Percentiles rank a stretch among this genome's conserved stretches.
Evolutionary conservation across 2,113 vertebrate species (phyloP).

Genomic region (Elgaria multicarinata): DNA sequence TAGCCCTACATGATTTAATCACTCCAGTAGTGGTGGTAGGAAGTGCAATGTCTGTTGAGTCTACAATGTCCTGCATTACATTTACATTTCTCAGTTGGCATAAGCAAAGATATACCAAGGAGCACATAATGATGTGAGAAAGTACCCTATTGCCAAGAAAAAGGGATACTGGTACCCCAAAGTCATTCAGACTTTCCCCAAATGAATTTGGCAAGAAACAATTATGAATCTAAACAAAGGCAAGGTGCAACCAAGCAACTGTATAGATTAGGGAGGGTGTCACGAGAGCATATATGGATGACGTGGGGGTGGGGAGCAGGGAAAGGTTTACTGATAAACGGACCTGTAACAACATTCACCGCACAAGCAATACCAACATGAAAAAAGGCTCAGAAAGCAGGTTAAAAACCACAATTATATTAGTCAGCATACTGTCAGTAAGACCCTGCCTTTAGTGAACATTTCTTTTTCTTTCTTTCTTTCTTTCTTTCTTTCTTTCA

Average conservation of each 20-base stretch:
- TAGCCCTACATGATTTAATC: not conserved
- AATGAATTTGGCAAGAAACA: not conserved
- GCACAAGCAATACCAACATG: not conserved
- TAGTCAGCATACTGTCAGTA: too few species aligned
- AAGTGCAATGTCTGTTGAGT: not conserved
- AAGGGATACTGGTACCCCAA: not conserved
- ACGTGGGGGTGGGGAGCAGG: not conserved
- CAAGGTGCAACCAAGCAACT: not conserved
- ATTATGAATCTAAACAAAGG: not conserved
- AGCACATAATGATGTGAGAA: not conserved
- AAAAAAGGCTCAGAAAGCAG: not conserved
- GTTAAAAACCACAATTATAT: not conserved
- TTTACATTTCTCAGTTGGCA: not conserved
- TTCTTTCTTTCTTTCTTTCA: too few species aligned
- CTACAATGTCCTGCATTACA: not conserved
- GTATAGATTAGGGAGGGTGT: not conserved
- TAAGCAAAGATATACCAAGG: not conserved
- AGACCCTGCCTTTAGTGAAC: too few species aligned
- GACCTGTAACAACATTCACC: not conserved
- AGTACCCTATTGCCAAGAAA: not conserved
- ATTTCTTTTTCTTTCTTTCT: too few species aligned
- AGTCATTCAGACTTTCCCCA: not conserved
- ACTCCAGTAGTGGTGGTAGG: not conserved
- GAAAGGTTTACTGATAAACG: not conserved
- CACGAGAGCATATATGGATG: slow-evolving; percentile 6